phyloP scores from a whole-genome alignment of 2,888 invertebrate genomes.

The Drosophila subsilvestris region DNA sequence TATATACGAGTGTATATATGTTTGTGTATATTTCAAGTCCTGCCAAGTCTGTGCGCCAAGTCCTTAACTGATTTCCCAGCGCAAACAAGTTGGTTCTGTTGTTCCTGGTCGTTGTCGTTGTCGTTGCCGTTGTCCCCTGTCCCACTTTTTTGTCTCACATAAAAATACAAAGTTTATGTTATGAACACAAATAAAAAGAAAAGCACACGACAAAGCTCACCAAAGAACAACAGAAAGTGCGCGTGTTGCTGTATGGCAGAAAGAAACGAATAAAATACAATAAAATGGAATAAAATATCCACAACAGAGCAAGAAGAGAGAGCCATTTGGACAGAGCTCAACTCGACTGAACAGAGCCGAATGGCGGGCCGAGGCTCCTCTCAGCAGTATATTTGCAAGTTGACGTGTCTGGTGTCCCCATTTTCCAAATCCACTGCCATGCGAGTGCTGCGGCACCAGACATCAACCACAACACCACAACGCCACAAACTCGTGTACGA shows the following conservation, averaged over 20 bases:
- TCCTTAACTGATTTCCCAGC: constrained; percentile 78
- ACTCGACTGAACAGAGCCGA: not conserved
- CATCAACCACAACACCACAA: constrained; percentile 39
- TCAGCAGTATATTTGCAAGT: constrained; percentile 70
- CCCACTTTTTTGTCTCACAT: constrained; percentile 54
- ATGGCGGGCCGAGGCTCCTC: constrained; percentile 15
- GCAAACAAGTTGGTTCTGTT: constrained; percentile 71
- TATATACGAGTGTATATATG: constrained; percentile 4
- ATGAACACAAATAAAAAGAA: constrained; percentile 75
- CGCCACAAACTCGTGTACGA: constrained; percentile 18
- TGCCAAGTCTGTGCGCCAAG: constrained; percentile 58
- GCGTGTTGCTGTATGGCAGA: constrained; percentile 28
- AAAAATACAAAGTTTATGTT: constrained; percentile 79
- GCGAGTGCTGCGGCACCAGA: constrained; percentile 32
- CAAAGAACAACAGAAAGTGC: constrained; percentile 61
- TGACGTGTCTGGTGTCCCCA: constrained; percentile 59
- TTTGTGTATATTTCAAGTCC: constrained; percentile 54
- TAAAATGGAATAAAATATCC: constrained; percentile 75
- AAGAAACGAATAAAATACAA: constrained; percentile 73
- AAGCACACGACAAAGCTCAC: constrained; percentile 57
- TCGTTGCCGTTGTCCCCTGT: constrained; percentile 48
- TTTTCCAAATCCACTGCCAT: constrained; percentile 58
- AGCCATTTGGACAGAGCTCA: constrained; percentile 39
- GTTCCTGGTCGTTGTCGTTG: constrained; percentile 26
- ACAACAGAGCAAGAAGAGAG: constrained; percentile 50